Evolutionary conservation across 2,797 vertebrate genomes (phyloP).

Genomic region (Phrynocephalus forsythii): DNA sequence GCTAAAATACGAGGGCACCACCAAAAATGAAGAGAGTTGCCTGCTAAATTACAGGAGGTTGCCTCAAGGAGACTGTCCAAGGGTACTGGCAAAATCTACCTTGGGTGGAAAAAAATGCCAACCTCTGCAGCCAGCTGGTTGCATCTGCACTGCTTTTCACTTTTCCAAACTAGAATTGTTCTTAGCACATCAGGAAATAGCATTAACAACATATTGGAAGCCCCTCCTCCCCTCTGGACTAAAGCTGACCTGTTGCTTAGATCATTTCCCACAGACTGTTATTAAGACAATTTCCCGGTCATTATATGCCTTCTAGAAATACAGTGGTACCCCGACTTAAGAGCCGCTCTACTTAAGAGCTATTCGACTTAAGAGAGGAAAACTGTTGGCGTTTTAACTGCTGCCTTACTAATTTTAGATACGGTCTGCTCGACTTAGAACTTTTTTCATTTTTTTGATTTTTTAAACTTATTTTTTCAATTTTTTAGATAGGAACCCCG

Average conservation of each 20-base stretch:
- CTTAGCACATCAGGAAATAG: neutral
- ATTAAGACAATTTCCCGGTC: neutral
- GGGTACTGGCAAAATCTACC: neutral
- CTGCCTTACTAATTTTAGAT: no score
- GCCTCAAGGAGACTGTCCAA: neutral
- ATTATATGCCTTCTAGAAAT: neutral
- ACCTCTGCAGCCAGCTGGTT: neutral
- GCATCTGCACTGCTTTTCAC: neutral
- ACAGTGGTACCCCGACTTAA: no score
- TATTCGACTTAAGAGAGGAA: no score
- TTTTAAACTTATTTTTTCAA: no score
- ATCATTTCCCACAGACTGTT: neutral
- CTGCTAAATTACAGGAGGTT: neutral
- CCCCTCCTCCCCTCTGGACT: neutral
- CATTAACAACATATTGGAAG: neutral
- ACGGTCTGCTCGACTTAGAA: no score
- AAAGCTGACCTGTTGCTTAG: neutral
- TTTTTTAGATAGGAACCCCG: no score
- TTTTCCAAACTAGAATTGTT: neutral
- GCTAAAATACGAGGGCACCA: neutral
- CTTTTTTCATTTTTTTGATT: no score
- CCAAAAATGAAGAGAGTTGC: neutral
- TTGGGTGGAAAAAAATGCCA: neutral
- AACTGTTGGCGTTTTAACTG: no score
- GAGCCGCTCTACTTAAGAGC: no score